Conservation (phyloP, 2,797 vertebrate genomes). For the Spinus olivaceus region DNA sequence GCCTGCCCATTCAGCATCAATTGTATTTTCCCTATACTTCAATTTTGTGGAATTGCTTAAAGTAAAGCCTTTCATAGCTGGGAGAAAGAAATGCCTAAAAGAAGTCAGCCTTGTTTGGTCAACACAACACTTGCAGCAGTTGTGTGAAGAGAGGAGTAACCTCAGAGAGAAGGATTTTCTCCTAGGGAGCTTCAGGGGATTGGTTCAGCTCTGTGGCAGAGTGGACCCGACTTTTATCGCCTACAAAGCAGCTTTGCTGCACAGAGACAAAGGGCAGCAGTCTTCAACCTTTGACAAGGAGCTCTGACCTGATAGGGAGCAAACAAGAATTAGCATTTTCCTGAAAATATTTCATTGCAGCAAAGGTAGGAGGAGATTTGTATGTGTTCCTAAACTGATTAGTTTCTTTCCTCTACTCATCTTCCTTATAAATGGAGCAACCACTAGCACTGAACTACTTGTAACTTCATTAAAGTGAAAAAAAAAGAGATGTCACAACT, state of each 20-base stretch:
- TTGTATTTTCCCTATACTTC: not conserved
- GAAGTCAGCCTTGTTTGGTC: not conserved
- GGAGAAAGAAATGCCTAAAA: not conserved
- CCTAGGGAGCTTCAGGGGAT: not conserved
- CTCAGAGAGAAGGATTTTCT: not conserved
- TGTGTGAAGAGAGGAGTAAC: not conserved
- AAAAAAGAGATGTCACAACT: not conserved
- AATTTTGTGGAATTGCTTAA: not conserved
- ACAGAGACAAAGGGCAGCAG: not conserved
- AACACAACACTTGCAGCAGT: not conserved
- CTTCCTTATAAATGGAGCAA: not conserved
- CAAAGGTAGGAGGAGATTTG: not conserved
- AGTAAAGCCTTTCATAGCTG: not conserved
- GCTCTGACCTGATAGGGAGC: not conserved
- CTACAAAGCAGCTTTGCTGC: not conserved
- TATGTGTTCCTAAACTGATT: not conserved
- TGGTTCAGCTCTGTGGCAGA: not conserved
- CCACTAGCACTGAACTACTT: not conserved
- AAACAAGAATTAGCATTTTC: not conserved
- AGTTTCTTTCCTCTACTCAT: not conserved
- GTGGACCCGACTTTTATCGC: not conserved
- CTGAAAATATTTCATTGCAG: not conserved
- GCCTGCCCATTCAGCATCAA: rapidly evolving
- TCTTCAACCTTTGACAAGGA: not conserved
- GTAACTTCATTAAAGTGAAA: not conserved